Evolutionary conservation across 2,888 invertebrate genomes (phyloP).

Genomic region (Trilocha varians): DNA sequence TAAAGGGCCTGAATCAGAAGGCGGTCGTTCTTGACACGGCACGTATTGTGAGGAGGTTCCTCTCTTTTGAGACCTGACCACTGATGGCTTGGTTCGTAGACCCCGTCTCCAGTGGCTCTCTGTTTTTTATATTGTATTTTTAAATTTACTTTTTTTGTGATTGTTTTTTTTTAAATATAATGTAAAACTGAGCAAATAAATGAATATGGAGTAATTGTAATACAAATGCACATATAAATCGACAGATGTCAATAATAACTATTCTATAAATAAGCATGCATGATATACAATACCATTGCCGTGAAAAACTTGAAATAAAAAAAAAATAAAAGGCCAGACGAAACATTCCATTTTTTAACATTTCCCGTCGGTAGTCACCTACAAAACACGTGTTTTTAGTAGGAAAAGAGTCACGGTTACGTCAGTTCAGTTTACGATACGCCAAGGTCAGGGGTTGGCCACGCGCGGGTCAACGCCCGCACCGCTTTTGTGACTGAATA

Average conservation of each 20-base stretch:
- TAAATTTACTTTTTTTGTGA: no score
- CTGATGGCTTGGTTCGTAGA: no score
- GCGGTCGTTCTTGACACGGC: no score
- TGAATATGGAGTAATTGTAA: no score
- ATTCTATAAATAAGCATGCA: neutral
- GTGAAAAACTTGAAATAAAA: neutral
- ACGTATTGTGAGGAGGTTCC: no score
- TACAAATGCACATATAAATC: no score
- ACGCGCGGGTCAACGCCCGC: conserved; percentile 61
- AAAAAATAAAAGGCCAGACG: neutral
- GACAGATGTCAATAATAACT: neutral
- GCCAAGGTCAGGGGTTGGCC: conserved; percentile 71
- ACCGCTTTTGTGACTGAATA: conserved; percentile 59
- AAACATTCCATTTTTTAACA: conserved; percentile 2
- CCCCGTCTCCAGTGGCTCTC: no score
- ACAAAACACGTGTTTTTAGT: conserved; percentile 31
- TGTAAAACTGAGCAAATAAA: no score
- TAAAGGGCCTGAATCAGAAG: no score
- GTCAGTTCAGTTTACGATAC: conserved; percentile 65
- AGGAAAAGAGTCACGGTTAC: conserved; percentile 56
- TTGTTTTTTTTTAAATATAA: no score
- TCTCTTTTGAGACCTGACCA: no score
- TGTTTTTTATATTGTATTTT: no score
- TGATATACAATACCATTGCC: neutral
- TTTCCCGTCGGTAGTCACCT: conserved; percentile 3